Percentiles rank a stretch among this genome's conserved stretches.
Conservation (phyloP, 2,113 vertebrate species). For the Psophia crepitans region DNA sequence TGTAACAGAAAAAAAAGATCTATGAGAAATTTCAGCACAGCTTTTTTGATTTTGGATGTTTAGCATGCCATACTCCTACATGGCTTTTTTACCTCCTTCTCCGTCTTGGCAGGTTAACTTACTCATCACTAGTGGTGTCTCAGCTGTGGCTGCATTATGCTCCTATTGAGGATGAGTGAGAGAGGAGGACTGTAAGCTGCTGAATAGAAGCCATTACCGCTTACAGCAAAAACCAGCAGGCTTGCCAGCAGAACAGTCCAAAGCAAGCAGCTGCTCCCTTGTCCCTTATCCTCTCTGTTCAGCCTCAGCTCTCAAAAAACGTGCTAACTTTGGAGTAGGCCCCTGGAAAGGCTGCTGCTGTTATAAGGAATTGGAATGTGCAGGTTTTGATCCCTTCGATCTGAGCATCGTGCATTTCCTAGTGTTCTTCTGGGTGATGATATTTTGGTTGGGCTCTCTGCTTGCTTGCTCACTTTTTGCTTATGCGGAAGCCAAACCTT, state of each 20-base stretch:
- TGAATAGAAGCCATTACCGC: constrained; percentile 14
- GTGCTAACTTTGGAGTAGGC: background rate
- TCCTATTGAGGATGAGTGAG: background rate
- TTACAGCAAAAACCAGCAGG: background rate
- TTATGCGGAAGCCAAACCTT: background rate
- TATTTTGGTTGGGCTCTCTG: background rate
- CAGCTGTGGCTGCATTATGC: constrained; percentile 2
- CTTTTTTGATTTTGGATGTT: background rate
- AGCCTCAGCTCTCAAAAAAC: background rate
- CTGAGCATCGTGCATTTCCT: fast-evolving
- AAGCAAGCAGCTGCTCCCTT: constrained; percentile 41
- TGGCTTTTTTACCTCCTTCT: background rate
- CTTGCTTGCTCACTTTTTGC: background rate
- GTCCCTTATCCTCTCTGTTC: background rate
- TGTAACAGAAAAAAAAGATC: background rate
- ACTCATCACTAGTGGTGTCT: background rate
- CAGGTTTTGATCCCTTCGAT: background rate
- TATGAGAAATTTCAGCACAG: background rate
- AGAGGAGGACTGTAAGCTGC: background rate
- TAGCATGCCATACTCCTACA: fast-evolving
- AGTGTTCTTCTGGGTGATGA: background rate
- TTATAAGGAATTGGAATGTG: background rate
- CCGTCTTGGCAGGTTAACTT: background rate
- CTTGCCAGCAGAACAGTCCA: constrained; percentile 31
- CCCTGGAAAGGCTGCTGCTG: background rate